Base-by-base conservation (phyloP, 2,888 invertebrate species). In the Polydrusus pterygomalis region DNA sequence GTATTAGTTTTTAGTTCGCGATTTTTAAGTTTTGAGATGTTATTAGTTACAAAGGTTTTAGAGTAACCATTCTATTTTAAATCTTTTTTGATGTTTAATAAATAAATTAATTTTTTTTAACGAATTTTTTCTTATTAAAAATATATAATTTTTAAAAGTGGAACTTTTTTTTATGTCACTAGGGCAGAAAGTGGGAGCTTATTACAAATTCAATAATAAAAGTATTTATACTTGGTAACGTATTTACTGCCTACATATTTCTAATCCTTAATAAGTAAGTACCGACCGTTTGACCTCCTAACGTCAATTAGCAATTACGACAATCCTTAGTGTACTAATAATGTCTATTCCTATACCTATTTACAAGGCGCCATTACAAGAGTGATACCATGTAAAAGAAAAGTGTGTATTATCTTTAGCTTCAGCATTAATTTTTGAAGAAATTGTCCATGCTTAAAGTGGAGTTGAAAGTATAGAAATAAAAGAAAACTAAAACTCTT, bases 301-400 rank as follows among this genome's bases (percentile, higher is more conserved):
- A 60, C n/a, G 58, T 60, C 38, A 60, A 60, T 18, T 60, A 38
- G 17, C 38, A 60, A 60, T 18, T 60, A 38, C 11, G 17, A 17
- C 38, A 38, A 38, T 13, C 13, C 6, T 15, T 38, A 60, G 38
- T 60, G 38, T 60, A 38, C 38, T 38, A 60, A 60, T 64, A 47
- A 47, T 34, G 49, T 64, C 64, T 64, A n/a, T 47, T 47, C n/a
- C 45, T 17, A 49, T 49, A n/a, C n/a, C n/a, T n/a, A 18, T 17
- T 30, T 25, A 20, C 5, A 9, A 64, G 64, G 64, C 64, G 64
- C 64, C 64, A 49, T 34, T 38, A 38, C 7, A 18, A 18, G 58
- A 11, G 5, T 11, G 18, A 11, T 38, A 60, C 58, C 58, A 60
- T 7, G 15, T 38, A 40, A 60, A 7, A n/a, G 1, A 51, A 51